Evolutionary conservation across 1,140 invertebrate genomes (phyloP), one percentile per base, ranked within the genome.

Genomic region (Saxidomus purpurata): DNA sequence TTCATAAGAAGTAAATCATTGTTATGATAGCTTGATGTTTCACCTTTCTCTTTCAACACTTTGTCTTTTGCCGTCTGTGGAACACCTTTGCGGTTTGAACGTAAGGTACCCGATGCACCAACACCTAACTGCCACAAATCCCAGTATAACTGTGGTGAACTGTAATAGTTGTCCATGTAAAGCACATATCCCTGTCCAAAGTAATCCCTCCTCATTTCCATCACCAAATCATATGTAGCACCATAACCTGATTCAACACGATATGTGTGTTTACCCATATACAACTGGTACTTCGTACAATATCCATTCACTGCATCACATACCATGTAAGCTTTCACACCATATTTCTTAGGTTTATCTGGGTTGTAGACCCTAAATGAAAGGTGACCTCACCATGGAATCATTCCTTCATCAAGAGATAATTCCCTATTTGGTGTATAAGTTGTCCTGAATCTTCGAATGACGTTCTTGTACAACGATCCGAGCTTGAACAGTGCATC

Each of bases 271-370:
- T 84, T 86, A 13, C 87, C 90, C 1, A 81, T 89, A 47, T 91
- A 93, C 3, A 93, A 55, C 82, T 92, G 79, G 38, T 83, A 79
- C 34, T 92, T 90, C 13, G n/a, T 47, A 55, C 85, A 80, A 80
- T 93, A 93, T 0, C 87, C 89, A 85, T 86, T 82, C 9, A 67
- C 52, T 0, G 87, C 67, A 59, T 93, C 92, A 49, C 89, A 91
- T 0, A 92, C 47, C 59, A 91, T 80, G 43, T 90, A 89, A 3
- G 89, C 69, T 49, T 94, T 94, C 0, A 93, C 52, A 11, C 93
- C 92, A 90, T 93, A 93, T 77, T 92, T 92, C 0, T 85, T 69
- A 71, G 93, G 92, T 47, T 94, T 94, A 28, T 92, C 79, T 36
- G 79, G 81, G 43, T 87, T 91, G 80, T 92, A 93, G 38, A 92